Evolutionary conservation across 2,113 vertebrate species (phyloP).

Genomic region (Neolamprologus kungweensis): DNA sequence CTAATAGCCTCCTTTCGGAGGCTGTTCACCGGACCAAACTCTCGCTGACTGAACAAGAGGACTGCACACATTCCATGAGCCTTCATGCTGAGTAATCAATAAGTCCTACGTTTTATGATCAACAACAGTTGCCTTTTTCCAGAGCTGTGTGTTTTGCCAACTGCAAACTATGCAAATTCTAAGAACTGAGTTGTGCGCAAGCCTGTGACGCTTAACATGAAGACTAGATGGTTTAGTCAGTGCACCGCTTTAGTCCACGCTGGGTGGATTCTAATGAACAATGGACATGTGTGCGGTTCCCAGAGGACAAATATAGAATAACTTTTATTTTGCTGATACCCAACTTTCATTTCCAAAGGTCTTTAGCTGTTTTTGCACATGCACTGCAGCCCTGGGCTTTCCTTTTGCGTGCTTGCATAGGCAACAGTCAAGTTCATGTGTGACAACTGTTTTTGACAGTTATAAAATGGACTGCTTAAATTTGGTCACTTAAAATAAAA

Average conservation of each 20-base stretch:
- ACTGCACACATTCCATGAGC: not conserved
- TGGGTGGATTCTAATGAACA: not conserved
- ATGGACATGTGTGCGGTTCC: not conserved
- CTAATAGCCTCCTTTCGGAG: constrained; percentile 15
- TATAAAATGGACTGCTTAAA: not conserved
- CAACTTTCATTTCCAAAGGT: not conserved
- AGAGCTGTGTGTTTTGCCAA: not conserved
- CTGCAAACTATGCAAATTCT: not conserved
- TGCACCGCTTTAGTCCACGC: not conserved
- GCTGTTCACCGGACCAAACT: constrained; percentile 1
- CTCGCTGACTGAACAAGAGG: constrained; percentile 5
- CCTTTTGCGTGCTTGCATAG: not conserved
- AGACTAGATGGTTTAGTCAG: not conserved
- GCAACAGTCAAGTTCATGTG: not conserved
- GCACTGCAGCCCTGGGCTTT: not conserved
- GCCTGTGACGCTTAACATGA: not conserved
- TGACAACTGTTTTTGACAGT: not conserved
- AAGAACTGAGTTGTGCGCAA: not conserved
- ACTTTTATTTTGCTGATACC: not conserved
- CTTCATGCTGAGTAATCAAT: constrained; percentile 30
- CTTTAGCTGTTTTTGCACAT: not conserved
- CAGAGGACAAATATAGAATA: not conserved
- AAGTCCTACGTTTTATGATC: not conserved
- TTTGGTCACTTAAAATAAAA: not conserved
- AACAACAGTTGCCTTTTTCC: not conserved